Evolutionary conservation across 2,797 vertebrate genomes (phyloP).

Genomic region (Gymnoscopelus braueri): DNA sequence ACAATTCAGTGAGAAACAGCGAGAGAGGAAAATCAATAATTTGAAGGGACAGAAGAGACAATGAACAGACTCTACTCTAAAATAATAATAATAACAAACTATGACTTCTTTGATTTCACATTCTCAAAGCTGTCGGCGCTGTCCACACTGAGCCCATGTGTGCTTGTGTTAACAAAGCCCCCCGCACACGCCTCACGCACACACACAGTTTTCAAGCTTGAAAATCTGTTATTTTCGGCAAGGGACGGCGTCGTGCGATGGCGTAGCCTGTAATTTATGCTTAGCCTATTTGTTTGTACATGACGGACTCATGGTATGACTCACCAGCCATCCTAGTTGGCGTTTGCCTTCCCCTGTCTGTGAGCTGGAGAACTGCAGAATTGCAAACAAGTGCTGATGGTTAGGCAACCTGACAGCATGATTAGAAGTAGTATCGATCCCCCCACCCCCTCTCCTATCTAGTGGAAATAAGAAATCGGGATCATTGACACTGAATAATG

Average conservation of each 20-base stretch:
- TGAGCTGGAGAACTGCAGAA: conserved; percentile 19
- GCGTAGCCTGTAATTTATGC: conserved; percentile 31
- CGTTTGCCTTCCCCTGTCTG: conserved; percentile 64
- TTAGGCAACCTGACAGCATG: conserved; percentile 16
- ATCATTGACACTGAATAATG: not conserved
- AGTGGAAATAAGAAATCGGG: not conserved
- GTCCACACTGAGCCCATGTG: too few relatives aligned
- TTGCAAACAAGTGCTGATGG: not conserved
- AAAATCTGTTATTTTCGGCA: too few relatives aligned
- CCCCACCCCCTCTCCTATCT: too few relatives aligned
- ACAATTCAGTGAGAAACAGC: not conserved
- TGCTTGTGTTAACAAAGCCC: too few relatives aligned
- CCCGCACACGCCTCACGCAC: too few relatives aligned
- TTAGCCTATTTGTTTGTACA: conserved; percentile 42
- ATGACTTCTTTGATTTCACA: too few relatives aligned
- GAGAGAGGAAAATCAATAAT: not conserved
- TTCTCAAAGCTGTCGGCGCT: too few relatives aligned
- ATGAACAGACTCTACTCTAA: too few relatives aligned
- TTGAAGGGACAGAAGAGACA: too few relatives aligned
- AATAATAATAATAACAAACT: too few relatives aligned
- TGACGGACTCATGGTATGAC: conserved; percentile 64
- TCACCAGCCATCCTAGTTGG: conserved; percentile 24
- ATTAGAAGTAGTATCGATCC: conserved; percentile 10
- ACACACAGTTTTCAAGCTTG: too few relatives aligned
- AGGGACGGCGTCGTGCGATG: too few relatives aligned